Conservation (phyloP, 2,113 vertebrate species). For the Zapus hudsonius region DNA sequence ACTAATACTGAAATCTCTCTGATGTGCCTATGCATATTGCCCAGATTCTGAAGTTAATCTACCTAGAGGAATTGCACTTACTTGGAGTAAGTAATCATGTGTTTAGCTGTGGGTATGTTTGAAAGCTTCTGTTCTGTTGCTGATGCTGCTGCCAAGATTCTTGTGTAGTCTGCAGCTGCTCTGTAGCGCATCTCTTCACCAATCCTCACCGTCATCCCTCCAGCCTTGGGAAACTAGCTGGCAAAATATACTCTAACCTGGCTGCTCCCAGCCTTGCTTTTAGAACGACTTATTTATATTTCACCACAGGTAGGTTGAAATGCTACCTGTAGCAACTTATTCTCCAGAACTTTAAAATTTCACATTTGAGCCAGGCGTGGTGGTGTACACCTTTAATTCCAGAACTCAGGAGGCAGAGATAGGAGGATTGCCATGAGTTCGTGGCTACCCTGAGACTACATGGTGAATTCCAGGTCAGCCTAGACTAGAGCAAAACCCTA, state of each 20-base stretch:
- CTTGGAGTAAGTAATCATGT: conserved; percentile 84
- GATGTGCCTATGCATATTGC: conserved; percentile 78
- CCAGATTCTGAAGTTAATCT: conserved; percentile 87
- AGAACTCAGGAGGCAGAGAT: not conserved
- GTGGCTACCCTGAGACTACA: not conserved
- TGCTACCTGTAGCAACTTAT: conserved; percentile 56
- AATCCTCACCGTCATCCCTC: not conserved
- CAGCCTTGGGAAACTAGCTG: not conserved
- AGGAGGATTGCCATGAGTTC: not conserved
- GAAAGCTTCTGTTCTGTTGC: conserved; percentile 75
- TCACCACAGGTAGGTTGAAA: not conserved
- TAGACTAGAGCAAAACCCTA: not conserved
- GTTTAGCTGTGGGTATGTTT: conserved; percentile 75
- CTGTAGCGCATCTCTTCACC: not conserved
- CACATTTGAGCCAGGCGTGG: not conserved
- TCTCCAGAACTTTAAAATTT: conserved; percentile 58
- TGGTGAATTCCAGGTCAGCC: no score
- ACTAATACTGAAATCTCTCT: conserved; percentile 74
- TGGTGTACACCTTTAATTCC: not conserved
- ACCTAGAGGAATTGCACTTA: conserved; percentile 85
- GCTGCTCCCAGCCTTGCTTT: not conserved
- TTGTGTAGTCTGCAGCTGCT: conserved; percentile 61
- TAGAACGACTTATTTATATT: not conserved
- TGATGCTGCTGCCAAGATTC: conserved; percentile 65
- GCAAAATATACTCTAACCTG: not conserved